Conservation (phyloP, 2,113 vertebrate genomes). For the Pagrus major region DNA sequence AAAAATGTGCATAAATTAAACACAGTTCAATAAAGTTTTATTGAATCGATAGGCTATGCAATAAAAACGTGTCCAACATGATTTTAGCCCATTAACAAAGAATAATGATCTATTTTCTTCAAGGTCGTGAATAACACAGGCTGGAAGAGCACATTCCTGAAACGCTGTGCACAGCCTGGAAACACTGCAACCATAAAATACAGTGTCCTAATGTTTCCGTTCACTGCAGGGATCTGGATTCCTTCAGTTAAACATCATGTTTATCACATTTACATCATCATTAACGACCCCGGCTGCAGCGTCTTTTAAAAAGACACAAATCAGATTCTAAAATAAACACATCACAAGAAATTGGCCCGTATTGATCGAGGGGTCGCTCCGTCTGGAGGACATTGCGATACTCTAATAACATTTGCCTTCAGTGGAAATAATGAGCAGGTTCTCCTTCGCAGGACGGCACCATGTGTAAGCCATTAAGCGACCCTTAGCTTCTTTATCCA, state of each 20-base stretch:
- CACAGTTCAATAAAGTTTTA: neutral
- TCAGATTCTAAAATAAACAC: neutral
- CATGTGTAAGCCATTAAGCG: conserved; percentile 1
- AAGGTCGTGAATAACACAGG: neutral
- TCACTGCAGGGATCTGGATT: neutral
- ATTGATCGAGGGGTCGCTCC: neutral
- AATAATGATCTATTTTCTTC: neutral
- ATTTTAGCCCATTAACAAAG: neutral
- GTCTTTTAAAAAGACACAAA: neutral
- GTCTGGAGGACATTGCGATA: neutral
- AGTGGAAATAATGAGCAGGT: conserved; percentile 27
- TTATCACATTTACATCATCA: neutral
- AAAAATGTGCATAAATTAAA: neutral
- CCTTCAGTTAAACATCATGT: neutral
- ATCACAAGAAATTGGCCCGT: neutral
- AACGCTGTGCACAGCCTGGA: neutral
- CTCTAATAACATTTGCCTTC: conserved; percentile 27
- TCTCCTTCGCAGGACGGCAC: conserved; percentile 4
- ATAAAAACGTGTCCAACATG: too few species aligned
- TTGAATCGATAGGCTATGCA: neutral
- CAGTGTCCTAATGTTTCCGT: neutral
- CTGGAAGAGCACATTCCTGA: neutral
- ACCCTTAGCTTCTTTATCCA: conserved; percentile 23
- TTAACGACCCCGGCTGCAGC: neutral
- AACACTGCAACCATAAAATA: neutral